Evolutionary conservation across 2,888 invertebrate genomes (phyloP), one percentile per base, ranked within the genome.

Genomic region (Schizaphis graminum): DNA sequence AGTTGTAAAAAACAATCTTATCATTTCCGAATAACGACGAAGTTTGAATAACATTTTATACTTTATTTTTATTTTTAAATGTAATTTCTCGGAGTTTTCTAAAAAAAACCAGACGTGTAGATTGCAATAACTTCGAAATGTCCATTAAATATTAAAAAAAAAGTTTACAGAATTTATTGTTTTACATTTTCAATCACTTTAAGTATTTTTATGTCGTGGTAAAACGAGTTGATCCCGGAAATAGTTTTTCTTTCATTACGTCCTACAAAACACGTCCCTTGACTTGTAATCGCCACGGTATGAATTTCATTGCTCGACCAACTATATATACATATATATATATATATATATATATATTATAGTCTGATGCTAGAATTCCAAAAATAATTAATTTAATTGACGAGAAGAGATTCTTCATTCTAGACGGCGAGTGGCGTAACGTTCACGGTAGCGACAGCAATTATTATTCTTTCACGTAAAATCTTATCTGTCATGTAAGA

Each of bases 371-470:
- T 7, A 85, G 11, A 92, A 49, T 87, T 84, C 84, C 44, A 89
- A 89, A 41, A 89, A 93, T 93, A 89, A 93, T 93, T 93, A 90
- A 90, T 93, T 28, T 90, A 93, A 90, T 90, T 77, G 93, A 90
- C 85, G 93, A 61, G 84, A 93, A 91, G 85, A 89, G 85, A 90
- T 85, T 93, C 47, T 90, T 90, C 85, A 41, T 84, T 57, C 26
- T 35, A 57, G 44, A 89, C 49, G 26, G 53, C 28, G n/a, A n/a
- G 24, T 26, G 21, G 49, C 84, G 11, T 77, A 77, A 77, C 77
- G 77, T 77, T 77, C 77, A 21, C 35, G 77, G 77, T n/a, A n/a
- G 49, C 47, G 86, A 67, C 77, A 93, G 89, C 89, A 91, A 94
- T 94, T 91, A 94, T 94, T 91, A 91, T 94, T 86, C 84, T 91